Evolutionary conservation across 1,140 invertebrate genomes (phyloP).

Genomic region (Archivesica marissinica): DNA sequence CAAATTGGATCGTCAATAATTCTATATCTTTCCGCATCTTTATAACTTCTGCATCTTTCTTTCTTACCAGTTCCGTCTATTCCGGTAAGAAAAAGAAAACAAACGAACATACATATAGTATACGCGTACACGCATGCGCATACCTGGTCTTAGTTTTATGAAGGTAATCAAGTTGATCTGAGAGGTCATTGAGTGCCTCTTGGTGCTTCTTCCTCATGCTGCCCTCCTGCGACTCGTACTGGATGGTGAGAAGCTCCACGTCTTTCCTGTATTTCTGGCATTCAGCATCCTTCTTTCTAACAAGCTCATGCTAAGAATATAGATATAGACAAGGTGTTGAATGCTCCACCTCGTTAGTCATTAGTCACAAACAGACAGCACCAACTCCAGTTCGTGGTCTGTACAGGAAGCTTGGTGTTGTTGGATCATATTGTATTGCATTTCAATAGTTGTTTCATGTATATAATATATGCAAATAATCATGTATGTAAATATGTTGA

Average conservation of each 20-base stretch:
- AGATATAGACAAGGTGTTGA: too few relatives aligned
- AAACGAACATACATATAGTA: background rate
- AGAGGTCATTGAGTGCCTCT: conserved; percentile 81
- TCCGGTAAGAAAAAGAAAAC: background rate
- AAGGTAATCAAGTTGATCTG: conserved; percentile 82
- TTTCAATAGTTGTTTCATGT: too few relatives aligned
- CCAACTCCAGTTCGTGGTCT: too few relatives aligned
- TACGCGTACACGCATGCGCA: background rate
- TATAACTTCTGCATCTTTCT: conserved; percentile 80
- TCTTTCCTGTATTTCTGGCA: conserved; percentile 82
- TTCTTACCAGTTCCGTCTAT: conserved; percentile 80
- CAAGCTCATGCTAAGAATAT: conserved; percentile 78
- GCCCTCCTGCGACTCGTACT: conserved; percentile 79
- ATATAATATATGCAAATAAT: too few relatives aligned
- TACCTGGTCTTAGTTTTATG: conserved; percentile 81
- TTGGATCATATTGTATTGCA: too few relatives aligned
- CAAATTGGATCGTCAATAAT: conserved; percentile 77
- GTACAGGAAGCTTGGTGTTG: too few relatives aligned
- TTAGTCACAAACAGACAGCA: too few relatives aligned
- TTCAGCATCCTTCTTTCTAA: conserved; percentile 81
- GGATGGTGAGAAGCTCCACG: conserved; percentile 78
- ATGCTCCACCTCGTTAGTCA: too few relatives aligned
- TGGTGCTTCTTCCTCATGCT: conserved; percentile 82
- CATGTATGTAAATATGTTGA: too few relatives aligned
- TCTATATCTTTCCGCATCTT: conserved; percentile 84